Base-by-base conservation (phyloP, 2,113 vertebrate genomes). In the Callipepla squamata region DNA sequence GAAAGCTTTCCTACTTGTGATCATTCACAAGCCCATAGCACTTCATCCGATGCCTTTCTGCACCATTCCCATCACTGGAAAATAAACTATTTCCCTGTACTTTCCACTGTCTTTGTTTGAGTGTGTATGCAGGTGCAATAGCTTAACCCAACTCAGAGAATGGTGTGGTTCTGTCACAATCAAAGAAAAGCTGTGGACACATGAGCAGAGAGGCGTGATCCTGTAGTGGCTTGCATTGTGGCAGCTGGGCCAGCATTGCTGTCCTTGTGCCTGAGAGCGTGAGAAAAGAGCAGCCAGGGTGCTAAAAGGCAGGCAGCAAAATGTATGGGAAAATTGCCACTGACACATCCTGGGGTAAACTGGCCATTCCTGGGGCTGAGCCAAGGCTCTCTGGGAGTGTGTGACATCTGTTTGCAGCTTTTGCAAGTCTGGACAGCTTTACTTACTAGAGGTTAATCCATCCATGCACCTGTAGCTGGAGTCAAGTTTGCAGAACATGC, bases 191-290 rank as follows among this genome's bases (percentile, higher is more conserved):
- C 14, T 68, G 9, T 3, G 13, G n/a, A 62, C 16, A 19, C 4
- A 12, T 5, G 6, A 91, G 48, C 67, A 62, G 58, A 44, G 30
- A 81, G 14, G 23, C 16, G 9, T 13, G 77, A 65, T 48, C 78
- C 40, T 23, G 10, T 28, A 65, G 4, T 3, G 0, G 1, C 7
- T 19, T 74, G 63, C 4, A 7, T 0, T 0, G 44, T 11, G 36
- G 67, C 75, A 95, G 67, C 93, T 85, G 85, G 62, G 13, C 78
- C 36, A 36, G 36, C 36, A 36, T 36, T 36, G 36, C 68, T n/a
- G 62, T 6, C 78, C 73, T 18, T 7, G 38, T n/a, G 48, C 6
- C 47, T 6, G 2, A 30, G 26, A 89, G 8, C n/a, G 6, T 66
- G 89, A 80, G 72, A 92, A 96, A 87, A 0, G 2, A 73, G 44